Evolutionary conservation across 2,888 invertebrate genomes (phyloP), one percentile per base, ranked within the genome.

Genomic region (Galerucella pusilla): DNA sequence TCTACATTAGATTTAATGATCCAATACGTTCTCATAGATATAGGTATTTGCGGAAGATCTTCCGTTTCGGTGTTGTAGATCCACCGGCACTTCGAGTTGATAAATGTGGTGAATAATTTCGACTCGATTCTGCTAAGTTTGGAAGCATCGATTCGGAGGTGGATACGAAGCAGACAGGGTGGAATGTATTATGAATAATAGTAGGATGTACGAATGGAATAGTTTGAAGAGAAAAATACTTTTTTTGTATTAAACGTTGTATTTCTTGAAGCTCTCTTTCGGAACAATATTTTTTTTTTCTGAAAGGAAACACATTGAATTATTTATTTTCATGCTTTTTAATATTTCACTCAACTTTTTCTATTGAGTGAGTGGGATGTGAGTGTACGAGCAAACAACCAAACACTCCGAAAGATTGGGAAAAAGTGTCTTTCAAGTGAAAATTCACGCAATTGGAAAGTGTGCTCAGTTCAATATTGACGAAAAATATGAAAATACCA

Each of bases 11-110:
- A n/a, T n/a, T n/a, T 14, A 52, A 52, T 52, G 52, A n/a, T 52
- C n/a, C 52, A 52, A 52, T 5, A 52, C 7, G n/a, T n/a, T 14
- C 52, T 52, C 14, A 49, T 49, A 49, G 3, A n/a, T 9, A 49
- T n/a, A 52, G n/a, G 7, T 52, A n/a, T 52, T 14, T 52, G 52
- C 14, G n/a, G 52, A 52, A 52, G n/a, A 52, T 52, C 52, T 52
- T 52, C 52, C 52, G 52, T 52, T 52, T 52, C 52, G 52, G n/a
- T 52, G n/a, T 52, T 52, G n/a, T 52, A 52, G 52, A 52, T 52
- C 52, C 52, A 52, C 52, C n/a, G 52, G 11, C 52, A 52, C 12
- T n/a, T 52, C 52, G 52, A 6, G n/a, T n/a, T 52, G 52, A 52
- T 52, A 52, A 52, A 52, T 52, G 52, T 52, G 52, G 52, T n/a